A percentile compares a stretch with the other conserved stretches of the same genome.
These are phyloP conservation scores for Chrysodeixis includens DNA, from an alignment of 2,888 invertebrate genomes.

Conservation along the genomic window DNA sequence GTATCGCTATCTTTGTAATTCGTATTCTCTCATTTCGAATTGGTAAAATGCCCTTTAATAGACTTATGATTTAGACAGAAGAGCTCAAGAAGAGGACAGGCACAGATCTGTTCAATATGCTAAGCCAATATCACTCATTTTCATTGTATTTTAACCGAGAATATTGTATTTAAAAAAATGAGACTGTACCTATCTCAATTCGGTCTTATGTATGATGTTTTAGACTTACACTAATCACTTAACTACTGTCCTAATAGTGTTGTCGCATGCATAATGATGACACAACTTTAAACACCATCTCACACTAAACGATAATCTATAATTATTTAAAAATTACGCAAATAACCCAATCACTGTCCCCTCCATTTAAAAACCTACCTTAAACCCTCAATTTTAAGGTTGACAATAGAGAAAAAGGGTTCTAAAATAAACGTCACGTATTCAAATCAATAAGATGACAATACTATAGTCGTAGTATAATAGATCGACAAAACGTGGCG, in stretches of 20 bases:
- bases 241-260: not conserved
- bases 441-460: slow-evolving; percentile 66
- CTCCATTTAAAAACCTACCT: not conserved
- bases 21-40: too few relatives aligned
- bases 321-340: slow-evolving; percentile 3
- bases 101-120: too few relatives aligned
- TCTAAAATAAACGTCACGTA: slow-evolving; percentile 35
- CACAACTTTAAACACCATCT: not conserved
- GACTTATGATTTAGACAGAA: too few relatives aligned
- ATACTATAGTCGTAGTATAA: slow-evolving; percentile 64
- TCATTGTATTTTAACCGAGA: too few relatives aligned
- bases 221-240: not conserved
- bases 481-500: slow-evolving; percentile 63
- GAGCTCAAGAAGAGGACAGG: too few relatives aligned
- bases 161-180: too few relatives aligned
- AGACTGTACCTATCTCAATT: too few relatives aligned
- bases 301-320: not conserved
- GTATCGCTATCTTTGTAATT: too few relatives aligned
- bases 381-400: not conserved
- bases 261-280: slow-evolving; percentile 4
- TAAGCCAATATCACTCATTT: too few relatives aligned
- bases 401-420: slow-evolving; percentile 21
- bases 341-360: slow-evolving; percentile 10
- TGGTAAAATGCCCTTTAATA: too few relatives aligned
- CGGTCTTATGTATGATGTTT: too few relatives aligned